phyloP scores from a whole-genome alignment of 2,797 vertebrate genomes.

The Buphagus erythrorhynchus region DNA sequence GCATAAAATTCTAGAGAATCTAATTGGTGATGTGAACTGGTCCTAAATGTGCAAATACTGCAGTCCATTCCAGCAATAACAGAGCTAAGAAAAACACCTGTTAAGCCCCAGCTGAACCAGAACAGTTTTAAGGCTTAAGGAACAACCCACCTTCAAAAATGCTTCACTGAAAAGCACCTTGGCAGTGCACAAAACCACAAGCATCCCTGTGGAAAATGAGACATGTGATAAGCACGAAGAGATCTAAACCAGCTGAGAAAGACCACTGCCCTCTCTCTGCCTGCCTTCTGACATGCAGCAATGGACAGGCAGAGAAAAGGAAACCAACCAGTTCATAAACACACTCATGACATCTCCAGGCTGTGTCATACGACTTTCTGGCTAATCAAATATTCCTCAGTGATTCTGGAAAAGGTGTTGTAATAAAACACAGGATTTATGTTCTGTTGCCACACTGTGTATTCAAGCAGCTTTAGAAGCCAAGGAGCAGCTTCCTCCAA shows the following conservation, averaged over 20 bases:
- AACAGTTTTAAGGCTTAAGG: not conserved
- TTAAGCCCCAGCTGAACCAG: not conserved
- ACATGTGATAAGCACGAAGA: not conserved
- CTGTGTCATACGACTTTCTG: not conserved
- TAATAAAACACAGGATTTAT: not conserved
- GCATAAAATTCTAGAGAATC: not conserved
- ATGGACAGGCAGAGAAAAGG: not conserved
- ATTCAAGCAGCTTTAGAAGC: not conserved
- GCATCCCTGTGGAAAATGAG: not conserved
- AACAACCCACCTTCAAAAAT: not conserved
- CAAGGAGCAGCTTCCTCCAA: not conserved
- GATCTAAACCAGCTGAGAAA: not conserved
- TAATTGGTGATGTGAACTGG: not conserved
- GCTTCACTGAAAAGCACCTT: not conserved
- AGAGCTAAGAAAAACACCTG: not conserved
- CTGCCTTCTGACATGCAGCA: not conserved
- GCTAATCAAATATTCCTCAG: not conserved
- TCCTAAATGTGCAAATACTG: not conserved
- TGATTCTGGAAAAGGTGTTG: not conserved
- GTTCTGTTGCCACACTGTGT: accelerated
- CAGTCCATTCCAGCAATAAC: not conserved
- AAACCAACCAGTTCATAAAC: not conserved
- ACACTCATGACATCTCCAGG: not conserved
- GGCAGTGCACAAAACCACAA: not conserved
- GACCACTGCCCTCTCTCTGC: not conserved